Evolutionary conservation across 1,140 invertebrate species (phyloP), one percentile per base, ranked within the genome.

Genomic region (Calliopsis andreniformis): DNA sequence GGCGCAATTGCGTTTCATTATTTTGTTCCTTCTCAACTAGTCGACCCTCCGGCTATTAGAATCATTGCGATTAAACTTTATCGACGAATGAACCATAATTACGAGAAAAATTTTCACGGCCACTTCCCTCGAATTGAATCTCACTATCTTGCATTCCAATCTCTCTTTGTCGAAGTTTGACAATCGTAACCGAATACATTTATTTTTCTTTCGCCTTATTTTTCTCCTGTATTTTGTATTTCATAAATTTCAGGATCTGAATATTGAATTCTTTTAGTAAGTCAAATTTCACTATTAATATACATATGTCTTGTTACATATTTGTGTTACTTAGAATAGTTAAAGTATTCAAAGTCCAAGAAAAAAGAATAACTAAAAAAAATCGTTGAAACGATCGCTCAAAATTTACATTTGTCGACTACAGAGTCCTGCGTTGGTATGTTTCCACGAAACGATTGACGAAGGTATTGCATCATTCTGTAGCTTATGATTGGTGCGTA

Each of bases 1-100:
- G 4, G 59, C 51, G 59, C 75, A 81, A 84, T 84, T 81, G 61
- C 75, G 59, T 42, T 77, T 78, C 53, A 84, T 84, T 70, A 72
- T 81, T 81, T 61, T 61, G 53, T 76, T 70, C 47, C 75, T 71
- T 70, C 69, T 25, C 25, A 49, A 45, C 14, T 14, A 79, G 76
- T 83, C 59, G 56, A 35, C 0, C 28, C 39, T n/a, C 23, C 28
- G 30, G 32, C 30, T 51, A 51, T 76, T 73, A 39, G 53, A 51
- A 28, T 77, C 42, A 39, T 72, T 49, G 73, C 18, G 49, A 47
- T 82, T 71, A 76, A 2, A 10, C 43, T 42, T 59, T 68, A 68
- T 59, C 53, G 63, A 0, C 10, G 53, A 67, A 68, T n/a, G 42
- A 76, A 30, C 20, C 23, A 61, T n/a, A 55, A 77, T 23, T 23